phyloP scores from a whole-genome alignment of 2,888 invertebrate genomes.

The Physocephala rufipes region DNA sequence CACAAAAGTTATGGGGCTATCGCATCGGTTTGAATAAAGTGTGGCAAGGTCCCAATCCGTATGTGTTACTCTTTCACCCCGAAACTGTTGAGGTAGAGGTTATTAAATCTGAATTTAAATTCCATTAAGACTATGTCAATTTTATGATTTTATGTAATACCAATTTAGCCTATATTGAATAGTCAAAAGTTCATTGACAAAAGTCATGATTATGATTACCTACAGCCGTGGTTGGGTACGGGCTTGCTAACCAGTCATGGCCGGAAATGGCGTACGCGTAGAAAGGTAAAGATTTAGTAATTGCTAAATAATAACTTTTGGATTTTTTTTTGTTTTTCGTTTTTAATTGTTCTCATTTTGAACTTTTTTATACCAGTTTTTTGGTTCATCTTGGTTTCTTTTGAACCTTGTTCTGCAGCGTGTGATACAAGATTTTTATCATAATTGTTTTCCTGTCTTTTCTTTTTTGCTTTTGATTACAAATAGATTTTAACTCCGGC shows the following conservation, averaged over 20 bases:
- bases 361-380: too few species aligned
- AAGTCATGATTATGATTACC: slow-evolving; percentile 69
- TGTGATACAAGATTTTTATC: too few species aligned
- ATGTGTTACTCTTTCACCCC: slow-evolving; percentile 68
- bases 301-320: not conserved
- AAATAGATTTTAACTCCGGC: slow-evolving; percentile 71
- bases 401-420: too few species aligned
- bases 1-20: slow-evolving; percentile 67
- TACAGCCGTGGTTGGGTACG: slow-evolving; percentile 71
- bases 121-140: slow-evolving; percentile 29
- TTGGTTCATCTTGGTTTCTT: too few species aligned
- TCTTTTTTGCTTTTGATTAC: not conserved
- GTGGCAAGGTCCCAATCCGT: slow-evolving; percentile 67
- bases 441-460: too few species aligned
- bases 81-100: slow-evolving; percentile 66
- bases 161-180: slow-evolving; percentile 68
- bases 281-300: slow-evolving; percentile 65
- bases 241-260: slow-evolving; percentile 70
- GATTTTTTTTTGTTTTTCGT: not conserved
- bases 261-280: slow-evolving; percentile 71
- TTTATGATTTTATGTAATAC: slow-evolving; percentile 7
- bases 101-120: too few species aligned
- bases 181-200: slow-evolving; percentile 71
- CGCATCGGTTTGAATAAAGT: slow-evolving; percentile 67
- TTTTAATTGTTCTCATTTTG: not conserved